These are phyloP conservation scores for Liodrosophila aerea DNA, from an alignment of 2,888 invertebrate species.

Conservation along the genomic window DNA sequence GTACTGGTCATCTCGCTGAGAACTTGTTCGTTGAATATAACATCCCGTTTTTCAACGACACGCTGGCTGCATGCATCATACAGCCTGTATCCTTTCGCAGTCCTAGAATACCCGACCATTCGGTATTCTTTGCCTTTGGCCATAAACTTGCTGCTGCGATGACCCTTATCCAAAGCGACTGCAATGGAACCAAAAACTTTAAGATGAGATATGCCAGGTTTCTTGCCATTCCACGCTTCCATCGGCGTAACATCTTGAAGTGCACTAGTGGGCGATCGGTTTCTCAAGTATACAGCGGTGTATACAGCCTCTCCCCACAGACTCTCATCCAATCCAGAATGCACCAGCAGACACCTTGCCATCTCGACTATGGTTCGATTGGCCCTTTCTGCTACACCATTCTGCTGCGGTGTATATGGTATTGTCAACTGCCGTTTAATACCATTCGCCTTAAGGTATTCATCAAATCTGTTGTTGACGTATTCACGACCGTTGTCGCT, in stretches of 20 bases:
- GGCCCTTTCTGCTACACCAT: conserved; percentile 28
- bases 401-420: conserved; percentile 23
- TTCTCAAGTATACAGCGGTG: background rate
- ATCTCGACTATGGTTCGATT: conserved; percentile 32
- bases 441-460: conserved; percentile 10
- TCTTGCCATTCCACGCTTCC: background rate
- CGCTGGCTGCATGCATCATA: too few relatives aligned
- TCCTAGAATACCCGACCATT: too few relatives aligned
- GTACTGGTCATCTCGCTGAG: too few relatives aligned
- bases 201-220: background rate
- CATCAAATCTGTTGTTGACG: conserved; percentile 1
- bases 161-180: background rate
- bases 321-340: too few relatives aligned
- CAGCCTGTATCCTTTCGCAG: too few relatives aligned
- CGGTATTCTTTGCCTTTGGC: conserved; percentile 1
- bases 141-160: background rate
- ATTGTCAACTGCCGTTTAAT: conserved; percentile 21
- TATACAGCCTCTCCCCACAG: background rate
- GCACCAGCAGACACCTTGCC: too few relatives aligned
- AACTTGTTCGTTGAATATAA: too few relatives aligned
- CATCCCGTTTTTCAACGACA: too few relatives aligned
- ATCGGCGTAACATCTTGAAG: background rate
- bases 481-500: conserved; percentile 29
- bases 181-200: background rate
- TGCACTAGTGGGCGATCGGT: too few relatives aligned